phyloP scores from a whole-genome alignment of 2,888 invertebrate species.

The Parelbella ahira region DNA sequence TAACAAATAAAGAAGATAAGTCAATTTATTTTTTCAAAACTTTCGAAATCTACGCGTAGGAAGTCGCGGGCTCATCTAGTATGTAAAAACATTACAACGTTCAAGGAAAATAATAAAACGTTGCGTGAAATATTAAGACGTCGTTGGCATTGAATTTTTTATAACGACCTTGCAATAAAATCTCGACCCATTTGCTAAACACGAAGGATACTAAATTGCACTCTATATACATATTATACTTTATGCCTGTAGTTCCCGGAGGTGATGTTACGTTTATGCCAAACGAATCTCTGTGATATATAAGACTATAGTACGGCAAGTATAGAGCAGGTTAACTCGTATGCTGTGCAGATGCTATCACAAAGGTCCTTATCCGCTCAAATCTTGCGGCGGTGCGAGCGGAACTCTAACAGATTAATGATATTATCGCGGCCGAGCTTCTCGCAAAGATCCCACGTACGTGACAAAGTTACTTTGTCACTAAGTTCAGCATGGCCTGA shows the following conservation, averaged over 20 bases:
- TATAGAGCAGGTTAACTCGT: background rate
- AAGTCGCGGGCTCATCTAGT: no score
- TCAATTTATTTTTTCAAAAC: no score
- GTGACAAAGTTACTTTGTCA: conserved; percentile 18
- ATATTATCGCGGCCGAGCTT: conserved; percentile 17
- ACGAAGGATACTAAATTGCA: conserved; percentile 8
- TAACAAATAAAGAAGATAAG: no score
- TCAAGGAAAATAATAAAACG: no score
- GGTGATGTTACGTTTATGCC: no score
- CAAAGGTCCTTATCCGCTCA: conserved; percentile 9
- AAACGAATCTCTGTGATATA: no score
- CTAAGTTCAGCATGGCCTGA: conserved; percentile 1
- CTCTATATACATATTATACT: no score
- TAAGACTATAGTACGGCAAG: no score
- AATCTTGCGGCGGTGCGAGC: conserved; percentile 10
- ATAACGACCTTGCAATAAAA: conserved; percentile 17
- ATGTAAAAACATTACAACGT: no score
- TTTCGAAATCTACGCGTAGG: no score
- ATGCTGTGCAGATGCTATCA: conserved; percentile 5
- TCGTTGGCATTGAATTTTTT: conserved; percentile 8
- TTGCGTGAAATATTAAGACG: conserved; percentile 9
- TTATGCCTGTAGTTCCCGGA: no score
- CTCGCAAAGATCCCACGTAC: conserved; percentile 10
- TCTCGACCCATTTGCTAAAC: conserved; percentile 7
- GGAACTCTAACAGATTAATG: conserved; percentile 15